Conservation (phyloP, 2,888 invertebrate species). For the Pocota personata region DNA sequence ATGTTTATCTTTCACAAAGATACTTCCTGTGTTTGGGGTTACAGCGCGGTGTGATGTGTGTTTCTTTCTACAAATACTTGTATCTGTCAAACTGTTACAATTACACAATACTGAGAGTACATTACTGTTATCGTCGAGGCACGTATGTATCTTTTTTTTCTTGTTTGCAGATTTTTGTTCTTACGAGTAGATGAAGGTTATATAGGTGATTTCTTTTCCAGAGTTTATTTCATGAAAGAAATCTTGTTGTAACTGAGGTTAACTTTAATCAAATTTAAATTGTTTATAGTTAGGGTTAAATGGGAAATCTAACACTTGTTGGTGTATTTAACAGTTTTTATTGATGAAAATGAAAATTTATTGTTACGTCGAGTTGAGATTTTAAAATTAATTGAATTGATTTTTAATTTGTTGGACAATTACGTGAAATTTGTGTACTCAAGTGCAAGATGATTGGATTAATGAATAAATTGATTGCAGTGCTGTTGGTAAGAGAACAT, state of each 20-base stretch:
- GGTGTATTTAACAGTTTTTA: background rate
- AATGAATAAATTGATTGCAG: slow-evolving; percentile 51
- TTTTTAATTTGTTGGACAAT: slow-evolving; percentile 50
- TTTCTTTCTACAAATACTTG: slow-evolving; percentile 37
- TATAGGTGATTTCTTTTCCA: slow-evolving; percentile 21
- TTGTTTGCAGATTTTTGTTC: slow-evolving; percentile 12
- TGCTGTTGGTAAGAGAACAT: slow-evolving; percentile 67
- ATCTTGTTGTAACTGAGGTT: background rate
- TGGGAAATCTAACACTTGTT: background rate
- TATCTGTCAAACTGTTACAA: slow-evolving; percentile 67
- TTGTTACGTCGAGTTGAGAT: slow-evolving; percentile 23
- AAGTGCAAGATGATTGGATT: slow-evolving; percentile 56
- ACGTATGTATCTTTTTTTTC: slow-evolving; percentile 9
- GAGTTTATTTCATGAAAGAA: background rate
- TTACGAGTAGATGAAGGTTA: slow-evolving; percentile 56
- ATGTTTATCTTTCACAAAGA: slow-evolving; percentile 59
- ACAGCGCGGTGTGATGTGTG: slow-evolving; percentile 25
- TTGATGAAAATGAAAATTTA: slow-evolving; percentile 40
- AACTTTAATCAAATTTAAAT: slow-evolving; percentile 56
- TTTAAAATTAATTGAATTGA: slow-evolving; percentile 48
- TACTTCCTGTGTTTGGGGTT: slow-evolving; percentile 60
- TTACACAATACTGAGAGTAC: slow-evolving; percentile 41
- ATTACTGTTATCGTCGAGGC: slow-evolving; percentile 24
- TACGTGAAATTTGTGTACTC: slow-evolving; percentile 4
- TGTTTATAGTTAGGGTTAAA: slow-evolving; percentile 3